Percentiles rank a stretch among this genome's conserved stretches.
Conservation (phyloP, 2,113 vertebrate genomes). For the Catharus fuscescens region DNA sequence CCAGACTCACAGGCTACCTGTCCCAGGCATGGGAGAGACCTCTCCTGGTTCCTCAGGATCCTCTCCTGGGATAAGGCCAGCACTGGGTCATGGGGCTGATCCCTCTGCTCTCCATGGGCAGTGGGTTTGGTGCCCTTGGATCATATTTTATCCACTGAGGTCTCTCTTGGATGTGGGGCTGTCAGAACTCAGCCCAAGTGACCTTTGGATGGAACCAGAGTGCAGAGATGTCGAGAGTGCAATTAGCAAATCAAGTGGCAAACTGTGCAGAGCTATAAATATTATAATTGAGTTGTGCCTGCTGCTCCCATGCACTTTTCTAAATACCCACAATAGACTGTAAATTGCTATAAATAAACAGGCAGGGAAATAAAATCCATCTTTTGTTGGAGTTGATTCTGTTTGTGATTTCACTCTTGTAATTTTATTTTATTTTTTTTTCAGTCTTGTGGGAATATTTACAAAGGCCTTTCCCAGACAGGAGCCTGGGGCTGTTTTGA, state of each 20-base stretch:
- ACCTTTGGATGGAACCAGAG: slow-evolving; percentile 49
- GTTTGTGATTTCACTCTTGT: slow-evolving; percentile 36
- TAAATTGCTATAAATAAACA: slow-evolving; percentile 38
- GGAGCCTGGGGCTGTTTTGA: slow-evolving; percentile 99
- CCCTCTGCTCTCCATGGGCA: neutral
- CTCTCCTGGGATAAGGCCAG: neutral
- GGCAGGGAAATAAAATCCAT: slow-evolving; percentile 11
- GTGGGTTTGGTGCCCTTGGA: neutral
- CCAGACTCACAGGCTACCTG: neutral
- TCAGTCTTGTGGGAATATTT: slow-evolving; percentile 97
- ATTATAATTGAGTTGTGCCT: slow-evolving; percentile 31
- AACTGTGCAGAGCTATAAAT: slow-evolving; percentile 18
- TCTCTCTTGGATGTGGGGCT: neutral
- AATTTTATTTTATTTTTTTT: neutral
- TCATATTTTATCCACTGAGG: slow-evolving; percentile 51
- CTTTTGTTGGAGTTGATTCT: neutral
- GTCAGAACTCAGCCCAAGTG: neutral
- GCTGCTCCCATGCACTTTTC: slow-evolving; percentile 3
- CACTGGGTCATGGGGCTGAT: accelerated
- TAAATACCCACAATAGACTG: slow-evolving; percentile 11
- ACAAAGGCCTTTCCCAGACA: slow-evolving; percentile 95
- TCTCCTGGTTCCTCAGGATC: neutral
- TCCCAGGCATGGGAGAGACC: neutral
- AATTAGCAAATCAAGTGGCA: slow-evolving; percentile 44
- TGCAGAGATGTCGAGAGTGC: neutral